Evolutionary conservation across 2,113 vertebrate genomes (phyloP).

Genomic region (Agapornis roseicollis): DNA sequence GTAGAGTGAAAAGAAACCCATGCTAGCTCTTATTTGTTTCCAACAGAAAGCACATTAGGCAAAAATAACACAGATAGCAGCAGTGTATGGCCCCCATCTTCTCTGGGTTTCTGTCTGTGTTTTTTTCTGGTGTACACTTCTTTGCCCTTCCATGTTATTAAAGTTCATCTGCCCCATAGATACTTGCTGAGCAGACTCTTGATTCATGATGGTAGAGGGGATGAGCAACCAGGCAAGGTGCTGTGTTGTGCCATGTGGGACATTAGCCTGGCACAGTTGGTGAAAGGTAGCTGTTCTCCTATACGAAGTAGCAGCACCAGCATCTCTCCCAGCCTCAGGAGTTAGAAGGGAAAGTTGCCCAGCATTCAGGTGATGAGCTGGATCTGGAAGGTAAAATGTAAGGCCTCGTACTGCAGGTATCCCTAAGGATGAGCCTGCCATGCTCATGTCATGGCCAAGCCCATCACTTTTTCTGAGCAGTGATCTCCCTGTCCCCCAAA

Average conservation of each 20-base stretch:
- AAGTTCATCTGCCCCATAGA: not conserved
- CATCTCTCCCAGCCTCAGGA: not conserved
- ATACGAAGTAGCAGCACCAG: not conserved
- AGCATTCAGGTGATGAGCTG: not conserved
- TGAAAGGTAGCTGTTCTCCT: not conserved
- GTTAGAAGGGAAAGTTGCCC: not conserved
- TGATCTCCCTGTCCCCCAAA: not conserved
- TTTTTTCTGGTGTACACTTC: not conserved
- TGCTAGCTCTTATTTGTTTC: not conserved
- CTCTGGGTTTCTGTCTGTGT: not conserved
- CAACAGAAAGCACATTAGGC: not conserved
- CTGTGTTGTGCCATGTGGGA: accelerated
- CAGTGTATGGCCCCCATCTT: not conserved
- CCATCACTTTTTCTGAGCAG: not conserved
- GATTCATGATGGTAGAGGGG: not conserved
- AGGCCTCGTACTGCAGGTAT: not conserved
- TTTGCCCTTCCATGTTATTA: not conserved
- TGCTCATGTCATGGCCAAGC: not conserved
- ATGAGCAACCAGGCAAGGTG: not conserved
- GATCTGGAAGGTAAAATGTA: not conserved
- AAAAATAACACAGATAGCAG: not conserved
- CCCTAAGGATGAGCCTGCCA: not conserved
- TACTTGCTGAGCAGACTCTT: not conserved
- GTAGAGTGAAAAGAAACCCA: not conserved
- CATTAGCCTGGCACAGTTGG: not conserved